Percentiles rank a stretch among this genome's conserved stretches.
Conservation (phyloP, 1,140 invertebrate species). For the Cataglyphis hispanica region DNA sequence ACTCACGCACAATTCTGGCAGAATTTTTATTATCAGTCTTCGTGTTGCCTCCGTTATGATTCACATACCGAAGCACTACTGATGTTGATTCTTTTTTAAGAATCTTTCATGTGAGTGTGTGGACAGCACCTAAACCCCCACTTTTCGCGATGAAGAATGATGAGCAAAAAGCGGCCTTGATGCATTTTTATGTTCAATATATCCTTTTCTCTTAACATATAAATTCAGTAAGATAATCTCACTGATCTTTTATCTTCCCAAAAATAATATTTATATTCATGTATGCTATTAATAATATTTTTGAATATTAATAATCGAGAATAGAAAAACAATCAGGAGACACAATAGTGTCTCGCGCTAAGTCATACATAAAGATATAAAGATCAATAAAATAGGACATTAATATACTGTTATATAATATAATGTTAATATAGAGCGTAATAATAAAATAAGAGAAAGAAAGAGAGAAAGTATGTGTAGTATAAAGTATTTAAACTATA, state of each 20-base stretch:
- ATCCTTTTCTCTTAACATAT: neutral
- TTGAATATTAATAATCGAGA: neutral
- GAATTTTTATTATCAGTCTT: slow-evolving; percentile 40
- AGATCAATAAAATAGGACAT: neutral
- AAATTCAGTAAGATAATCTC: neutral
- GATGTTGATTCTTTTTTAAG: slow-evolving; percentile 2
- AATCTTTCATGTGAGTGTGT: slow-evolving; percentile 10
- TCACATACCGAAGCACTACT: slow-evolving; percentile 51
- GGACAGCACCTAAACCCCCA: slow-evolving; percentile 43
- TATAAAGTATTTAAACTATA: too few species aligned
- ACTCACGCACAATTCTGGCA: slow-evolving; percentile 57
- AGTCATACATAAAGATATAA: neutral
- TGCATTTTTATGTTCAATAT: slow-evolving; percentile 39
- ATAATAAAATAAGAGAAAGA: too few species aligned
- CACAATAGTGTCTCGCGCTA: too few species aligned
- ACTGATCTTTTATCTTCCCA: neutral
- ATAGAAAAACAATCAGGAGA: too few species aligned
- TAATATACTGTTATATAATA: too few species aligned
- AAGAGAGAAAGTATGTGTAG: too few species aligned
- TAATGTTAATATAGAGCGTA: too few species aligned
- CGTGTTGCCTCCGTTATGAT: slow-evolving; percentile 10
- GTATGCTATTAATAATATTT: neutral
- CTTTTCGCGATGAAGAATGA: slow-evolving; percentile 11
- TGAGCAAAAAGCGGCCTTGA: slow-evolving; percentile 61
- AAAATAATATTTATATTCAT: neutral